phyloP scores from a whole-genome alignment of 2,113 vertebrate species.

The Cheilinus undulatus region DNA sequence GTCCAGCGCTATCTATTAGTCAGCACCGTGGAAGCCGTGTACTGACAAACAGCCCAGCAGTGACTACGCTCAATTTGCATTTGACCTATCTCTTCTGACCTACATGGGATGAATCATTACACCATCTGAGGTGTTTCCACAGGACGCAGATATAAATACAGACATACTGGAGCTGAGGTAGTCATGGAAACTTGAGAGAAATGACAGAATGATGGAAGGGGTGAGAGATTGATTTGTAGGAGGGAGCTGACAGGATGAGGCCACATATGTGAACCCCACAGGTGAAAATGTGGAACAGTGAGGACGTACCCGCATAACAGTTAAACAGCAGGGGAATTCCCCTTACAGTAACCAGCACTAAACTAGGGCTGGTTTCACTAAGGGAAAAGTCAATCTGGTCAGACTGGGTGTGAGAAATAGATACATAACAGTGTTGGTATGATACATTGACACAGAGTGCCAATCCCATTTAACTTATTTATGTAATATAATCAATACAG shows the following conservation, averaged over 20 bases:
- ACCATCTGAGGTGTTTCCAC: slow-evolving; percentile 25
- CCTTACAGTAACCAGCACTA: background rate
- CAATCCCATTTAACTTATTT: too few relatives aligned
- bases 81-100: slow-evolving; percentile 11
- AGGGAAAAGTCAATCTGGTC: too few relatives aligned
- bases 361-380: background rate
- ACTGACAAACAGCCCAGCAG: slow-evolving; percentile 1
- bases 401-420: too few relatives aligned
- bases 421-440: too few relatives aligned
- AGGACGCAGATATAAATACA: slow-evolving; percentile 37
- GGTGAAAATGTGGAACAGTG: background rate
- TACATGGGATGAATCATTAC: slow-evolving; percentile 39
- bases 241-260: slow-evolving; percentile 29
- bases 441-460: too few relatives aligned
- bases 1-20: background rate
- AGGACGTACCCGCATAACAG: background rate
- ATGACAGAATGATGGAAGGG: slow-evolving; percentile 1
- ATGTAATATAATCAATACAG: too few relatives aligned
- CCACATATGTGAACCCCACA: background rate
- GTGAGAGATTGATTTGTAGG: slow-evolving; percentile 6
- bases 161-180: slow-evolving; percentile 2
- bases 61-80: slow-evolving; percentile 25
- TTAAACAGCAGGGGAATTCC: background rate
- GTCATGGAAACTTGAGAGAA: slow-evolving; percentile 12
- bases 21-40: background rate